These are phyloP conservation scores for Myiotriccus ornatus DNA, from an alignment of 2,797 vertebrate species.

Conservation along the genomic window DNA sequence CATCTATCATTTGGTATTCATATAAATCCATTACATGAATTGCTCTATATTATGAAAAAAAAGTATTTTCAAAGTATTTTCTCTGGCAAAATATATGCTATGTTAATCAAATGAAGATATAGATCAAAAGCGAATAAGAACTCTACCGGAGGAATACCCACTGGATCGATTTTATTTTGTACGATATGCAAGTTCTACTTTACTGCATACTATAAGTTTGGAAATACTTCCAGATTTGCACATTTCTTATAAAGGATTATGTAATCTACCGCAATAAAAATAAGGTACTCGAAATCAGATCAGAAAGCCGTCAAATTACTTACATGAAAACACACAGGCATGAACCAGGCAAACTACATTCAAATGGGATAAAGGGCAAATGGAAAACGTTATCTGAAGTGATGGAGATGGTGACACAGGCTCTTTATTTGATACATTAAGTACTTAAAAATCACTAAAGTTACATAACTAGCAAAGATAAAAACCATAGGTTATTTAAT, in stretches of 20 bases:
- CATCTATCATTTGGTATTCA: background rate
- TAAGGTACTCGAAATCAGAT: slow-evolving; percentile 15
- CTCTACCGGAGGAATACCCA: background rate
- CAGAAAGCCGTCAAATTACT: slow-evolving; percentile 34
- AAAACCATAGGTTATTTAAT: background rate
- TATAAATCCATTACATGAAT: background rate
- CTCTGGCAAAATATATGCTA: background rate
- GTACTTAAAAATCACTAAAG: background rate
- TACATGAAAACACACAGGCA: slow-evolving; percentile 53
- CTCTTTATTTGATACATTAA: background rate
- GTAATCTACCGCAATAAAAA: slow-evolving; percentile 6
- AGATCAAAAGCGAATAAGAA: background rate
- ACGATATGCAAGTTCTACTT: background rate
- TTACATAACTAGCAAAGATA: background rate
- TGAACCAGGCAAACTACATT: slow-evolving; percentile 8
- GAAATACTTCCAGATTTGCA: slow-evolving; percentile 30
- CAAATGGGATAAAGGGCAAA: slow-evolving; percentile 35
- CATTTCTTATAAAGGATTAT: slow-evolving; percentile 38
- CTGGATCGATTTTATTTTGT: background rate
- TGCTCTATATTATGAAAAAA: background rate
- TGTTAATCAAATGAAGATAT: background rate
- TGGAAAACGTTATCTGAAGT: background rate
- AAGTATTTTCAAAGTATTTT: background rate
- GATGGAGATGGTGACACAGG: background rate
- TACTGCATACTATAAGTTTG: background rate